These are phyloP conservation scores for Lutraria lutraria DNA, from an alignment of 2,888 invertebrate species.

Conservation along the genomic window DNA sequence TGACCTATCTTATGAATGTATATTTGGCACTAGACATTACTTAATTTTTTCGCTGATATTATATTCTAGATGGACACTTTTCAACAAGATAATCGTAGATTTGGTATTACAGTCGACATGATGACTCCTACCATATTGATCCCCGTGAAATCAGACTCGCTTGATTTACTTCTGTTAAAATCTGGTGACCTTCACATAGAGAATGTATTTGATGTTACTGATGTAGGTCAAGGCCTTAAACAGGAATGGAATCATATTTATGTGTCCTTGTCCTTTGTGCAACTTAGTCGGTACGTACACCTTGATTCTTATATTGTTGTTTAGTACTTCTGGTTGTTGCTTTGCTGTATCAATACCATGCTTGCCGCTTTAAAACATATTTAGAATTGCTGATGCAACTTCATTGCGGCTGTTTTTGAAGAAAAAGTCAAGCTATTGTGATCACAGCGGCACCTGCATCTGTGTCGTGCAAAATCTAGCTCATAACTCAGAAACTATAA, in stretches of 20 bases:
- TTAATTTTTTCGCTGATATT: background rate
- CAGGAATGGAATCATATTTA: slow-evolving; percentile 85
- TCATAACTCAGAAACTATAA: too few species aligned
- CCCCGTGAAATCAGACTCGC: slow-evolving; percentile 93
- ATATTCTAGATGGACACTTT: slow-evolving; percentile 80
- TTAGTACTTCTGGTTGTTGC: background rate
- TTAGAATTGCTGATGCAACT: too few species aligned
- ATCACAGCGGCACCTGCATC: too few species aligned
- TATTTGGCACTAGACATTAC: too few species aligned
- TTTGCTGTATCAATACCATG: background rate
- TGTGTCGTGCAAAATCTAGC: too few species aligned
- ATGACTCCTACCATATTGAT: slow-evolving; percentile 92
- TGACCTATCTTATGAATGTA: too few species aligned
- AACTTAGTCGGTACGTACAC: slow-evolving; percentile 87
- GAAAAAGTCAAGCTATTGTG: too few species aligned
- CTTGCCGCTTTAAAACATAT: background rate
- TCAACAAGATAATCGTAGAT: slow-evolving; percentile 82
- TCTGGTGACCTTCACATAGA: slow-evolving; percentile 92
- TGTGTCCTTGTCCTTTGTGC: slow-evolving; percentile 89
- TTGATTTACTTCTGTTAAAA: slow-evolving; percentile 92
- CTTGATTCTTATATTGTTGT: background rate
- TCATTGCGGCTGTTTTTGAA: too few species aligned
- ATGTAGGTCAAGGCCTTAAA: slow-evolving; percentile 72
- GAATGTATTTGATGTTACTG: slow-evolving; percentile 91
- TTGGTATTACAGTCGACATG: slow-evolving; percentile 90